These are phyloP conservation scores for Isaurus tuberculatus DNA, from an alignment of 92 coral and sea anemone genomes.

Conservation along the genomic window DNA sequence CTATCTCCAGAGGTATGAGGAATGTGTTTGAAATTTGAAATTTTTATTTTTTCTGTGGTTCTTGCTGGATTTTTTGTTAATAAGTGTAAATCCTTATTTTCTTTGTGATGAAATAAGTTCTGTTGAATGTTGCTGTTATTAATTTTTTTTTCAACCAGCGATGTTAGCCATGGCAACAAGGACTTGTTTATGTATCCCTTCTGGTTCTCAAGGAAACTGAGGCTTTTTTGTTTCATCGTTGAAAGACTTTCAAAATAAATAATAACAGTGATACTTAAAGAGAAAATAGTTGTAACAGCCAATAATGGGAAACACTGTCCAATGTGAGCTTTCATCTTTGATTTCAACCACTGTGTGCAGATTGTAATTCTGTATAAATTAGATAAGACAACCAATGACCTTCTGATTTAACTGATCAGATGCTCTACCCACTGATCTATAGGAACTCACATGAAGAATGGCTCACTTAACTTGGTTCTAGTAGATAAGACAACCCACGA, in stretches of 20 bases:
- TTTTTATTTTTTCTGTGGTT: neutral
- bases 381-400: too few species aligned
- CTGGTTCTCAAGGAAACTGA: neutral
- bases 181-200: neutral
- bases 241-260: constrained; percentile 17
- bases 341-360: too few species aligned
- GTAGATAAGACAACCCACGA: too few species aligned
- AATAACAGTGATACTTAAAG: neutral
- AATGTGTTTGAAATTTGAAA: neutral
- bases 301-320: neutral
- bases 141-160: neutral
- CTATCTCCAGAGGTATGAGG: neutral
- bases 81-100: neutral
- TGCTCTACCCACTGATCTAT: too few species aligned
- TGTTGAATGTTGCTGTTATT: neutral
- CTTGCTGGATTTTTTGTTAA: neutral
- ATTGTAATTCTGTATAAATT: too few species aligned
- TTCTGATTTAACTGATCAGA: too few species aligned
- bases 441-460: too few species aligned
- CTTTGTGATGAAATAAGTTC: neutral
- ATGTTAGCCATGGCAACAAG: neutral
- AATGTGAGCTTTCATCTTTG: neutral
- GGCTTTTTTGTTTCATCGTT: neutral
- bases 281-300: neutral
- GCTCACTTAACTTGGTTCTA: too few species aligned